A percentile compares a stretch with the other conserved stretches of the same genome.
phyloP scores from a whole-genome alignment of 1,140 invertebrate species.

The Danaus plexippus region DNA sequence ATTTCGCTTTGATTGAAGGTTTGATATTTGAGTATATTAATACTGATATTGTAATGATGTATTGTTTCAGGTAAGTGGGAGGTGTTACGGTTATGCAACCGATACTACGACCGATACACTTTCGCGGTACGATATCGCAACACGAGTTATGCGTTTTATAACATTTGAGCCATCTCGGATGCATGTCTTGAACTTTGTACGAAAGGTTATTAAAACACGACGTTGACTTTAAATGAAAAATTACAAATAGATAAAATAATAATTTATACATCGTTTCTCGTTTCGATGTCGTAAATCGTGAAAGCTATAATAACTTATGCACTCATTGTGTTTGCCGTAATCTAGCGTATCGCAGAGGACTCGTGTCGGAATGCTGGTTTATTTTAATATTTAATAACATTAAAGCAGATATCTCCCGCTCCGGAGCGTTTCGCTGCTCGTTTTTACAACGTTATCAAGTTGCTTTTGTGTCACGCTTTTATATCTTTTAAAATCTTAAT shows the following conservation, averaged over 20 bases:
- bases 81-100: conserved; percentile 39
- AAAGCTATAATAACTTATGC: conserved; percentile 44
- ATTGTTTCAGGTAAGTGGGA: conserved; percentile 70
- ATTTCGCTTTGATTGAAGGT: conserved; percentile 9
- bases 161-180: conserved; percentile 24
- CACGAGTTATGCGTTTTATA: conserved; percentile 47
- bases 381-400: conserved; percentile 72
- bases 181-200: conserved; percentile 28
- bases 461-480: conserved; percentile 58
- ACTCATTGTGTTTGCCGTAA: conserved; percentile 62
- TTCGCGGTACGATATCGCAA: conserved; percentile 47
- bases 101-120: conserved; percentile 49
- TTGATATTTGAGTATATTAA: conserved; percentile 27
- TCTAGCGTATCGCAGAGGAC: conserved; percentile 61
- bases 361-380: conserved; percentile 65
- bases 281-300: conserved; percentile 54
- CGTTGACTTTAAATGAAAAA: conserved; percentile 1
- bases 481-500: conserved; percentile 40
- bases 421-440: conserved; percentile 48
- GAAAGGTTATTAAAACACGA: conserved; percentile 35
- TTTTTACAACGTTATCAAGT: conserved; percentile 58
- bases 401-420: conserved; percentile 58
- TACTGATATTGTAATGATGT: conserved; percentile 66
- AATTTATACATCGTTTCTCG: conserved; percentile 49
- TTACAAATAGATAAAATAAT: conserved; percentile 12